Evolutionary conservation across 2,797 vertebrate species (phyloP), one percentile per base, ranked within the genome.

Genomic region (Clarias platycephalus): DNA sequence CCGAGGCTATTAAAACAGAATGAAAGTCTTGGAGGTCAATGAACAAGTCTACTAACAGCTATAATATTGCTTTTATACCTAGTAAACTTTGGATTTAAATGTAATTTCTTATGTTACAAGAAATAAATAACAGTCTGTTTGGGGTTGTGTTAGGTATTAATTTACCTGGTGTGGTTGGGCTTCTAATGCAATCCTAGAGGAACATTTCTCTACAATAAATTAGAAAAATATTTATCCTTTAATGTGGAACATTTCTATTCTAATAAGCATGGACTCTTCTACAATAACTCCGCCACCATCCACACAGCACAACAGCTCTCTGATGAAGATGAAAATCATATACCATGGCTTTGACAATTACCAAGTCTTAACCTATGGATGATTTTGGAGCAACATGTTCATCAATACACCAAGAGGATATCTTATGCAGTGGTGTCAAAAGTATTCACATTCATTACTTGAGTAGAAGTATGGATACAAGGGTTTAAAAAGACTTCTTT

Each of bases 1-100:
- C 63, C 60, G 55, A 84, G 80, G 75, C 83, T 87, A 86, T 87
- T 89, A 87, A 88, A 89, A 86, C 85, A 16, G 85, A 86, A 68
- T 82, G 81, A 81, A 83, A 64, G 81, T 85, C 81, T 84, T 87
- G 53, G 49, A 81, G 60, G 68, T 86, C 62, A 81, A 60, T 64
- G 67, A 57, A 84, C 37, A 34, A 80, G 62, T 79, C 81, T 0
- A 55, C 34, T 34, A 31, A n/a, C 58, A 2, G 31, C 13, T 40
- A 0, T 70, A 34, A 24, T 63, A 40, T 2, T 22, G 55, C 15
- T 31, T 49, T 70, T 71, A 24, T 31, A 28, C 24, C 6, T 9
- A 5, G 31, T 77, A 5, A 57, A 15, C 37, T 77, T 60, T 6
- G 60, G 7, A 77, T 77, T 77, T 60, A 37, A 37, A 60, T 77